Evolutionary conservation across 2,888 invertebrate species (phyloP), one percentile per base, ranked within the genome.

Genomic region (Acleris holmiana): DNA sequence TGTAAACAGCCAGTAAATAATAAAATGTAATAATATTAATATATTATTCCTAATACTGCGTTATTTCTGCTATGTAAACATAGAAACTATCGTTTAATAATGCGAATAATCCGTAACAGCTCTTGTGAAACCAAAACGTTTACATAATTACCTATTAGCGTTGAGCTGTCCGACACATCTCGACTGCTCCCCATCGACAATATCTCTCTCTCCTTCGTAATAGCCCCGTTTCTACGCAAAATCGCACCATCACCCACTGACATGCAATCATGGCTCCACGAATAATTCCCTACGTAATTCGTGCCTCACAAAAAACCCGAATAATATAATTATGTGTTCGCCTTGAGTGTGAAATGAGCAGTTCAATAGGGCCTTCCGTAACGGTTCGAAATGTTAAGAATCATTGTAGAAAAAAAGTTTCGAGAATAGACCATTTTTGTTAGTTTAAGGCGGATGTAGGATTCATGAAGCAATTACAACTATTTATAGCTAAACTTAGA

Each of bases 291-390:
- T 83, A 85, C 82, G 84, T 89, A 90, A 91, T 90, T 91, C 84
- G 85, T 85, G 78, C 81, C 75, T 78, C 79, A 88, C 85, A 90
- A 90, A 89, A 90, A 89, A 83, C 76, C 77, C 78, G 88, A 86
- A 88, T 88, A 86, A 88, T 87, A 84, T 90, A 91, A 91, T 91
- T 91, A 90, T 89, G 80, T 89, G 86, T 88, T 88, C 82, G 85
- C 82, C 78, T 79, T 74, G 80, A 83, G 85, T 86, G 87, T 86
- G 86, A 91, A 89, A 90, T 88, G 81, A 88, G 85, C 86, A 88
- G 89, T 88, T 89, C 86, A 89, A 89, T 89, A 85, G 79, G 56
- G 59, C 71, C 73, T 76, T 73, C 73, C 75, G 73, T 72, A 57
- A 63, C 67, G 50, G 75, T 57, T 65, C 49, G 58, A 53, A 61